A percentile compares a stretch with the other conserved stretches of the same genome.
phyloP scores from a whole-genome alignment of 1,140 invertebrate genomes.

The Neomicropteryx cornuta region DNA sequence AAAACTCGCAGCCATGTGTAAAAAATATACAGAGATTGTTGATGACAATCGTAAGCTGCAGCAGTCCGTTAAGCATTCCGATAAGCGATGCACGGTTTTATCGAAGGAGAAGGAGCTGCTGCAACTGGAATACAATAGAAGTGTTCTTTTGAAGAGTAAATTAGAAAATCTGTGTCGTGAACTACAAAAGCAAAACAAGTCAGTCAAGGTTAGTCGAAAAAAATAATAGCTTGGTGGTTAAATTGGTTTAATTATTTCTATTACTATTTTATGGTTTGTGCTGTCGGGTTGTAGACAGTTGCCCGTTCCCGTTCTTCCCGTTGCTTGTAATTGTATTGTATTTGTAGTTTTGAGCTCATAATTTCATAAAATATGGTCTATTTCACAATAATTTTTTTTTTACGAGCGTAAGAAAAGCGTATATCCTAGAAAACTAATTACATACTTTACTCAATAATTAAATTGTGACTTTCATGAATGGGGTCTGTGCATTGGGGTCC shows the following conservation, averaged over 20 bases:
- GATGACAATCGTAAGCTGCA: constrained; percentile 64
- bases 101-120: constrained; percentile 73
- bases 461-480: too few relatives aligned
- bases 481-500: too few relatives aligned
- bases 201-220: constrained; percentile 54
- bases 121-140: constrained; percentile 72
- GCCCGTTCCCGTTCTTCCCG: too few relatives aligned
- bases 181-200: constrained; percentile 82
- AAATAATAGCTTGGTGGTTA: constrained; percentile 4
- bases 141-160: constrained; percentile 65
- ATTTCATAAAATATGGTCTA: too few relatives aligned
- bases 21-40: constrained; percentile 67
- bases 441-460: too few relatives aligned
- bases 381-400: too few relatives aligned
- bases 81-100: constrained; percentile 50
- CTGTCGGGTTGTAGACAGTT: too few relatives aligned
- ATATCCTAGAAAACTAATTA: too few relatives aligned
- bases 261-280: too few relatives aligned
- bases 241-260: constrained; percentile 3
- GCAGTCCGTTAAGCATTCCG: constrained; percentile 49
- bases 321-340: too few relatives aligned
- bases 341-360: too few relatives aligned
- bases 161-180: constrained; percentile 82
- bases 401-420: too few relatives aligned
- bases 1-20: constrained; percentile 61